Evolutionary conservation across 1,140 invertebrate genomes (phyloP).

Genomic region (Harlomillsia oculata): DNA sequence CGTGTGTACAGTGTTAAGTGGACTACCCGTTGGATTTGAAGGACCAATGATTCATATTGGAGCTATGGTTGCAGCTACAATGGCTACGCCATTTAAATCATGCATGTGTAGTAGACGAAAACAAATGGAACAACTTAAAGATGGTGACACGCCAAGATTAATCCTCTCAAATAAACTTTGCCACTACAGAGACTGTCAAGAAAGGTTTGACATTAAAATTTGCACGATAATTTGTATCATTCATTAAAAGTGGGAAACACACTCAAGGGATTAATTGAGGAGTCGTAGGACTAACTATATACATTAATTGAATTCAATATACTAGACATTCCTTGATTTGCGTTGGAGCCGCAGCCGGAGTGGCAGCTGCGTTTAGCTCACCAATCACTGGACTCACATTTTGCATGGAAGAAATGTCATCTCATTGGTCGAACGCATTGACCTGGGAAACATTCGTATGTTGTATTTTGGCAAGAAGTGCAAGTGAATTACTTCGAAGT

Average conservation of each 20-base stretch:
- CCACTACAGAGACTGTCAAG: constrained; percentile 41
- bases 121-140: background rate
- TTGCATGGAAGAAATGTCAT: constrained; percentile 40
- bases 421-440: constrained; percentile 43
- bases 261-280: too few species aligned
- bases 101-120: background rate
- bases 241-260: too few species aligned
- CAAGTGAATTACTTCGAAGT: constrained; percentile 41
- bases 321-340: constrained; percentile 39
- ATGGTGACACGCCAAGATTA: background rate
- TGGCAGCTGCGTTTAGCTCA: constrained; percentile 36
- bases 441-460: constrained; percentile 46
- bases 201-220: constrained; percentile 42
- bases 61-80: constrained; percentile 24
- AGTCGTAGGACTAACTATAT: background rate
- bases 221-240: constrained; percentile 39
- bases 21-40: constrained; percentile 44
- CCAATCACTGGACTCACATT: constrained; percentile 35
- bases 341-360: constrained; percentile 35
- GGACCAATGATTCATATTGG: constrained; percentile 40
- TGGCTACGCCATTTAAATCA: constrained; percentile 7
- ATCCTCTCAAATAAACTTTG: constrained; percentile 29
- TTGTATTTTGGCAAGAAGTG: constrained; percentile 43
- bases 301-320: constrained; percentile 28
- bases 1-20: constrained; percentile 41